A percentile compares a stretch with the other conserved stretches of the same genome.
phyloP scores from a whole-genome alignment of 2,797 vertebrate genomes.

The Lacerta bilineata region DNA sequence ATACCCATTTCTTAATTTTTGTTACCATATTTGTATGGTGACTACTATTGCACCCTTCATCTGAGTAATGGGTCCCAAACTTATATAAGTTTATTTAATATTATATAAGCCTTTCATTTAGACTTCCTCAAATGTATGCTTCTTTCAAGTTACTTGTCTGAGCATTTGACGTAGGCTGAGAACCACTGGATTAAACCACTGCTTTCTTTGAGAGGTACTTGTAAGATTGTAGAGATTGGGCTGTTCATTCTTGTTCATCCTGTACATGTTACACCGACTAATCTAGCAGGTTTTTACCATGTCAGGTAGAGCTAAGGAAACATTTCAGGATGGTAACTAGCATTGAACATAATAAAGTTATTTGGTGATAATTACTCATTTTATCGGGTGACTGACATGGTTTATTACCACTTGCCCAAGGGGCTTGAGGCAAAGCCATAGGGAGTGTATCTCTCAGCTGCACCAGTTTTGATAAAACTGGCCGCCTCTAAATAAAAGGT shows the following conservation, averaged over 20 bases:
- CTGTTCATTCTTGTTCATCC: neutral
- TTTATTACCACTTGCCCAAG: conserved; percentile 16
- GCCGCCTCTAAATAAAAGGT: neutral
- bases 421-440: neutral
- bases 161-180: neutral
- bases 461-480: neutral
- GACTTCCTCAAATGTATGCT: neutral
- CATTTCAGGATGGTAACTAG: conserved; percentile 7
- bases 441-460: neutral
- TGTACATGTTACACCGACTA: conserved; percentile 27
- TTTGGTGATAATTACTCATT: neutral
- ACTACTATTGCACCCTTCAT: neutral
- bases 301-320: neutral
- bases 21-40: neutral
- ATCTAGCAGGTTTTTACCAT: neutral
- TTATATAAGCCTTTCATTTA: neutral
- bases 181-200: neutral
- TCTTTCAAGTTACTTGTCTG: neutral
- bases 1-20: no score
- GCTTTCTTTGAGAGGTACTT: neutral
- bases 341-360: conserved; percentile 61
- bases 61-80: neutral
- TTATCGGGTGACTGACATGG: conserved; percentile 30
- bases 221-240: neutral
- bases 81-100: neutral